These are phyloP conservation scores for Calvadosia cruxmelitensis DNA, from an alignment of 30 jellyfish, hydroid and myxozoan species.

Conservation along the genomic window DNA sequence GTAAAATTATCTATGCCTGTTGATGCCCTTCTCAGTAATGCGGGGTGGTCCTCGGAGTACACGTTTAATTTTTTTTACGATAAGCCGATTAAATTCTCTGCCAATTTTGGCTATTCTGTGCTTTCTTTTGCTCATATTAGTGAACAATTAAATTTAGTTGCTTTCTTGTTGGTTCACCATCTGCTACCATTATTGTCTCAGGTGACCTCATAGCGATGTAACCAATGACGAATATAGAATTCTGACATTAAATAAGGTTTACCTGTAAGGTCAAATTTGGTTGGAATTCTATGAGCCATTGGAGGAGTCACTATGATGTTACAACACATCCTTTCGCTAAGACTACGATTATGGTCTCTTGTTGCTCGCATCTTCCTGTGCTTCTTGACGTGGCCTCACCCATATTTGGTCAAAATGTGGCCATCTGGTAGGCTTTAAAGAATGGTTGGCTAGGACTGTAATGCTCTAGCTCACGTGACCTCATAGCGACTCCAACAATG, in stretches of 20 bases:
- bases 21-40: background rate
- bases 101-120: no score
- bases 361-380: no score
- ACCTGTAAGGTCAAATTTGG: conserved; percentile 45
- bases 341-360: no score
- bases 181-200: conserved; percentile 4
- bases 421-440: no score
- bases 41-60: conserved; percentile 7
- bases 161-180: background rate
- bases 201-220: conserved; percentile 11
- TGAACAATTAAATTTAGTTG: no score
- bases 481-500: no score
- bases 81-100: background rate
- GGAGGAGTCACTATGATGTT: no score
- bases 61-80: conserved; percentile 5
- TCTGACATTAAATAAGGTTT: conserved; percentile 28
- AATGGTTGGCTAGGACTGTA: no score
- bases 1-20: background rate
- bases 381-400: no score
- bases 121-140: background rate
- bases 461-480: no score
- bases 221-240: background rate
- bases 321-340: no score
- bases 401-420: no score
- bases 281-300: conserved; percentile 20